A percentile compares a stretch with the other conserved stretches of the same genome.
These are phyloP conservation scores for Tiliacea citrago DNA, from an alignment of 2,888 invertebrate species.

Conservation along the genomic window DNA sequence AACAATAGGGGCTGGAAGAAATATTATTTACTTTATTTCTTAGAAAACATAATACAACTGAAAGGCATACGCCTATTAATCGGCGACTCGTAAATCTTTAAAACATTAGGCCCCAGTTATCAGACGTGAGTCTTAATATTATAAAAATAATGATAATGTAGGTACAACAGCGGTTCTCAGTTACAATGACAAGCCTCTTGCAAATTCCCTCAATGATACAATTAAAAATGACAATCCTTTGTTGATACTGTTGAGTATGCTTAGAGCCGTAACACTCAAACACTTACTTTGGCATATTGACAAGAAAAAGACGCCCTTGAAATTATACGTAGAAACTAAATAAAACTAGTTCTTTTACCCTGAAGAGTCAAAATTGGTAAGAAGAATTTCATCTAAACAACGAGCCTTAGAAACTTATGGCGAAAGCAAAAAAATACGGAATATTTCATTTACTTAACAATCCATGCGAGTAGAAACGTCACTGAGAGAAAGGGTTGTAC, in stretches of 20 bases:
- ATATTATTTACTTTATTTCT: slow-evolving; percentile 36
- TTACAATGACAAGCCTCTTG: not conserved
- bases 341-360: not conserved
- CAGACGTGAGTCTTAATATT: not conserved
- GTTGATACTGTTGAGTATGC: slow-evolving; percentile 20
- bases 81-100: not conserved
- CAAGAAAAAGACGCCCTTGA: slow-evolving; percentile 14
- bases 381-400: slow-evolving; percentile 40
- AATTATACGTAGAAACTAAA: slow-evolving; percentile 12
- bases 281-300: slow-evolving; percentile 31
- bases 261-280: slow-evolving; percentile 13
- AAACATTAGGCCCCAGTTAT: not conserved
- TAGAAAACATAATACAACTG: slow-evolving; percentile 19
- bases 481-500: slow-evolving; percentile 34
- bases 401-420: not conserved
- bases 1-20: slow-evolving; percentile 39
- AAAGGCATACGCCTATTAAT: not conserved
- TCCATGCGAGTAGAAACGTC: slow-evolving; percentile 35
- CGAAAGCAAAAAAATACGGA: slow-evolving; percentile 30
- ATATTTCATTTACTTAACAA: slow-evolving; percentile 57
- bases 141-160: not conserved
- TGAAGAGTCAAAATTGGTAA: slow-evolving; percentile 4
- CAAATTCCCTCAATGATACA: slow-evolving; percentile 18
- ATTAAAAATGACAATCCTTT: slow-evolving; percentile 37
- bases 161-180: not conserved